Percentiles rank a stretch among this genome's conserved stretches.
These are phyloP conservation scores for Ictalurus furcatus DNA, from an alignment of 2,113 vertebrate species.

Conservation along the genomic window DNA sequence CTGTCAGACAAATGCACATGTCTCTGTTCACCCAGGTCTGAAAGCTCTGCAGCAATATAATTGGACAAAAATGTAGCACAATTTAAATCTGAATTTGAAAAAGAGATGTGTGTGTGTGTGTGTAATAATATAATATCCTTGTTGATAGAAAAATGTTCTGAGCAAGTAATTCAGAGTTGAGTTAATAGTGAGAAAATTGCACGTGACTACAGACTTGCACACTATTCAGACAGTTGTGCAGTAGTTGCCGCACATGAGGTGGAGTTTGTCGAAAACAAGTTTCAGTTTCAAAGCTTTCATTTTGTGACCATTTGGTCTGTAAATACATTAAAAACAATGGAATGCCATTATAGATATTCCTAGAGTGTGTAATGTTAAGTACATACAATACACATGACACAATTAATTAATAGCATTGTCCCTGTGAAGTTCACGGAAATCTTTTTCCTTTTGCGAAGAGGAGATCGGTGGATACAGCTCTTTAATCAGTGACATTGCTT, in stretches of 20 bases:
- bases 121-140: background rate
- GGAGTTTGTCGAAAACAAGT: background rate
- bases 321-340: background rate
- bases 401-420: background rate
- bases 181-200: background rate
- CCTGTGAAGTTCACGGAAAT: background rate
- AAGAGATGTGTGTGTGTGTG: background rate
- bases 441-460: background rate
- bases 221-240: background rate
- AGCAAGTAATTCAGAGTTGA: background rate
- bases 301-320: background rate
- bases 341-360: background rate
- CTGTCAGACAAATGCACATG: conserved; percentile 31
- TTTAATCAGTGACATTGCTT: background rate
- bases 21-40: background rate
- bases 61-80: conserved; percentile 6
- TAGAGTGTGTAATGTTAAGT: background rate
- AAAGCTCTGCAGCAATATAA: background rate
- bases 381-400: background rate
- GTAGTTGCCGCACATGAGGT: background rate
- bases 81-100: conserved; percentile 16
- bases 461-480: background rate
- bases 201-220: background rate
- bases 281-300: background rate
- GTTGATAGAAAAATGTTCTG: background rate